Conservation (phyloP, 2,888 invertebrate genomes). For the Acanthococcus lagerstroemiae region DNA sequence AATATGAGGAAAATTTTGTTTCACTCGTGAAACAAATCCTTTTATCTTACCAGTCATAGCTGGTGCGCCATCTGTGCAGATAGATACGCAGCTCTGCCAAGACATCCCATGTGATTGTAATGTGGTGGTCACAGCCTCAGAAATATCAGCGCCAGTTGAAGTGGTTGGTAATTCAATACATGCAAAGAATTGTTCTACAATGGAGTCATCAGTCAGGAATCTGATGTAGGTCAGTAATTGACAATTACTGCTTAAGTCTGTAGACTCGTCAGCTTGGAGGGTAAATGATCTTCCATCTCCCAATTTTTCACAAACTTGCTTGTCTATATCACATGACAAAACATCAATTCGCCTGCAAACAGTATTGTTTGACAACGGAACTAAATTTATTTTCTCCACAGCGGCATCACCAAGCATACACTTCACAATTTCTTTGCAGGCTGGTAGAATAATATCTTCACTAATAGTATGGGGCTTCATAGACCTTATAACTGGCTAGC, state of each 20-base stretch:
- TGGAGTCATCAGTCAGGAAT: conserved; percentile 1
- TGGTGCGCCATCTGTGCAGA: neutral
- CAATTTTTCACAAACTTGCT: conserved; percentile 11
- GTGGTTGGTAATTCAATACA: conserved; percentile 12
- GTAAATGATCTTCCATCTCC: conserved; percentile 14
- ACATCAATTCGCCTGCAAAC: neutral
- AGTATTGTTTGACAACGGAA: neutral
- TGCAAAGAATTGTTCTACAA: conserved; percentile 22
- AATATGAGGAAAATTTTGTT: neutral
- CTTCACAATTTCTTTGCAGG: too few relatives aligned
- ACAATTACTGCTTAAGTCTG: conserved; percentile 8
- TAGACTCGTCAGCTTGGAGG: conserved; percentile 6
- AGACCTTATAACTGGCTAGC: conserved; percentile 12
- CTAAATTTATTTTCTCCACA: neutral
- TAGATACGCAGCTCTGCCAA: neutral
- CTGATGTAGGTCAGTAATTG: conserved; percentile 13
- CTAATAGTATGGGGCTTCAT: too few relatives aligned
- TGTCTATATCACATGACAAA: conserved; percentile 3
- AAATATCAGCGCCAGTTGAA: too few relatives aligned
- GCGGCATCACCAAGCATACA: conserved; percentile 39
- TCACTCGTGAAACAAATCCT: neutral
- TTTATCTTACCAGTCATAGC: neutral
- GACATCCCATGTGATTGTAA: neutral
- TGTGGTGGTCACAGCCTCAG: neutral
- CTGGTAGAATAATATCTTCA: too few relatives aligned